These are phyloP conservation scores for Phortica variegata DNA, from an alignment of 1,140 invertebrate genomes.

Conservation along the genomic window DNA sequence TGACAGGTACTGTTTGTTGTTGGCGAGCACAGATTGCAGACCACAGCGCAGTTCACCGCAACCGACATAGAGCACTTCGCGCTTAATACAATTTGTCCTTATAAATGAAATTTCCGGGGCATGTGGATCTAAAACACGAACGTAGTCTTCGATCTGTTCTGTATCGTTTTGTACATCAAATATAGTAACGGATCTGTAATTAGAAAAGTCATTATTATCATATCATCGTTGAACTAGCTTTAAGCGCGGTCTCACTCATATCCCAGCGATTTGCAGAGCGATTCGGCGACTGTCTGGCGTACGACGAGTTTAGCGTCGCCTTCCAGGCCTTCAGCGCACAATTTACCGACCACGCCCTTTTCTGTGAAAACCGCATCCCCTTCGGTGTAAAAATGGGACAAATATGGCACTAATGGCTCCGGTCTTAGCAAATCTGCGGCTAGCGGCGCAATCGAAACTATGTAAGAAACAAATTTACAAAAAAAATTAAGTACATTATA, in stretches of 20 bases:
- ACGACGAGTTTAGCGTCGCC: constrained; percentile 57
- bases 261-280: constrained; percentile 72
- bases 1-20: constrained; percentile 57
- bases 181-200: constrained; percentile 59
- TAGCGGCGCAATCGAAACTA: constrained; percentile 75
- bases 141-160: constrained; percentile 64
- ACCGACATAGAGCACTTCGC: constrained; percentile 75
- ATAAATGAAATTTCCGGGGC: constrained; percentile 80
- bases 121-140: constrained; percentile 75
- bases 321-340: constrained; percentile 73
- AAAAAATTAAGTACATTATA: neutral
- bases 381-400: constrained; percentile 67
- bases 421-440: constrained; percentile 62
- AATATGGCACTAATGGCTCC: constrained; percentile 64
- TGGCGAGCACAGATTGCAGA: constrained; percentile 66
- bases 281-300: constrained; percentile 69
- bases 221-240: neutral
- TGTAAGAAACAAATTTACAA: constrained; percentile 18
- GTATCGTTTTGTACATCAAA: constrained; percentile 62
- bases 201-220: neutral
- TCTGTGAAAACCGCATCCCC: constrained; percentile 83
- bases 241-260: constrained; percentile 73
- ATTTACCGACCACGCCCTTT: constrained; percentile 75
- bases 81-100: constrained; percentile 71
- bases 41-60: constrained; percentile 81